Conservation (phyloP, 2,797 vertebrate species). For the Rhynchotus rufescens region DNA sequence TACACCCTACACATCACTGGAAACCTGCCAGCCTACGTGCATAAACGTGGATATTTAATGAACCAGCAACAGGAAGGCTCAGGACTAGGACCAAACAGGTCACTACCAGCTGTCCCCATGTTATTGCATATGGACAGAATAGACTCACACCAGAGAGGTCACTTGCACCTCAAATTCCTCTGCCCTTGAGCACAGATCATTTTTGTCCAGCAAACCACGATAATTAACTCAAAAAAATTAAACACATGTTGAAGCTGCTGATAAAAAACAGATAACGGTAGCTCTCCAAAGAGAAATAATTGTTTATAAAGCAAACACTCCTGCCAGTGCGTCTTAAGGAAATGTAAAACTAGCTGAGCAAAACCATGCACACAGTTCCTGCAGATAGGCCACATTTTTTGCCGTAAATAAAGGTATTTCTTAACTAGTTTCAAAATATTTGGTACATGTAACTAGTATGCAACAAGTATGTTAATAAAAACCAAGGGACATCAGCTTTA, state of each 20-base stretch:
- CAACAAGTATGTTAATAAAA: not conserved
- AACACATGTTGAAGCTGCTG: not conserved
- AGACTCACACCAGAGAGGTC: not conserved
- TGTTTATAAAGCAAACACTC: not conserved
- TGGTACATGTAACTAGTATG: not conserved
- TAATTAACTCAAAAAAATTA: not conserved
- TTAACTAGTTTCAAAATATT: not conserved
- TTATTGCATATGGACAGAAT: not conserved
- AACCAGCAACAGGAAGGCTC: not conserved
- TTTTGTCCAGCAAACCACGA: not conserved
- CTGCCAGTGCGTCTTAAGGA: not conserved
- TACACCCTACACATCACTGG: rapidly evolving
- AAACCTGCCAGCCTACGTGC: slow-evolving; percentile 18
- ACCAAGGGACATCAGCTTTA: not conserved
- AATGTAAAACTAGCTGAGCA: not conserved
- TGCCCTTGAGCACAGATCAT: not conserved
- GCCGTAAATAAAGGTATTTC: not conserved
- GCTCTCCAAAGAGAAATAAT: not conserved
- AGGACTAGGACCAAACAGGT: slow-evolving; percentile 4
- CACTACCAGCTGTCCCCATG: not conserved
- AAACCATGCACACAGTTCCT: not conserved
- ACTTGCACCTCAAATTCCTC: slow-evolving; percentile 28
- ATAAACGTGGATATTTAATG: not conserved
- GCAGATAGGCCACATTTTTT: not conserved
- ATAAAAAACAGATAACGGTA: not conserved